phyloP scores from a whole-genome alignment of 1,140 invertebrate genomes.

The Musca vetustissima region DNA sequence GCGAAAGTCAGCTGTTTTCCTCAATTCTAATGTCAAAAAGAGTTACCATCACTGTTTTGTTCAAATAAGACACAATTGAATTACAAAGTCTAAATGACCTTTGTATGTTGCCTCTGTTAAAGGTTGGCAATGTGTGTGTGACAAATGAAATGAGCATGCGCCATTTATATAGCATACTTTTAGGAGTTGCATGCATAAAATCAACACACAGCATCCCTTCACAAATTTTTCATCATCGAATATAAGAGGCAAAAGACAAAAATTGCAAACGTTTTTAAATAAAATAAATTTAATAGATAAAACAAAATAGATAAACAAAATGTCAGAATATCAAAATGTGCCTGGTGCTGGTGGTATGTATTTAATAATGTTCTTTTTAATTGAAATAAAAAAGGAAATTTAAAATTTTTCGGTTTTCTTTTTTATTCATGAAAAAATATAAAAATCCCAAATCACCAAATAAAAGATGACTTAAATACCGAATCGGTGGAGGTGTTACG shows the following conservation, averaged over 20 bases:
- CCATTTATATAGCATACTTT: slow-evolving; percentile 3
- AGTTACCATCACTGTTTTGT: too few species aligned
- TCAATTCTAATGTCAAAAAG: too few species aligned
- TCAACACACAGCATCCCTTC: slow-evolving; percentile 10
- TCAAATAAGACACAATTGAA: too few species aligned
- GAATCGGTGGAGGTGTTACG: slow-evolving; percentile 79
- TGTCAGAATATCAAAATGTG: slow-evolving; percentile 36
- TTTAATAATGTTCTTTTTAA: background rate
- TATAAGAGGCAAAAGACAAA: background rate
- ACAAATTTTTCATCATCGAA: too few species aligned
- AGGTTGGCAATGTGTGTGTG: background rate
- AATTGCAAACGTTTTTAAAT: slow-evolving; percentile 1
- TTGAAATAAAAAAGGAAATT: background rate
- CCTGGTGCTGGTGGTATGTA: slow-evolving; percentile 31
- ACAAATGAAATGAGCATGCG: too few species aligned
- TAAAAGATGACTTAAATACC: slow-evolving; percentile 60
- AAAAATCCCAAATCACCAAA: background rate
- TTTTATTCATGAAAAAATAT: too few species aligned
- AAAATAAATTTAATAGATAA: background rate
- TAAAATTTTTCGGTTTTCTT: too few species aligned
- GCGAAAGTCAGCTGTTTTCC: too few species aligned
- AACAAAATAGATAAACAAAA: slow-evolving; percentile 19
- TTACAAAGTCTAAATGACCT: too few species aligned
- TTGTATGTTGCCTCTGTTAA: too few species aligned
- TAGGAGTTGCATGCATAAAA: background rate